Evolutionary conservation across 2,113 vertebrate genomes (phyloP).

Genomic region (Proteles cristata): DNA sequence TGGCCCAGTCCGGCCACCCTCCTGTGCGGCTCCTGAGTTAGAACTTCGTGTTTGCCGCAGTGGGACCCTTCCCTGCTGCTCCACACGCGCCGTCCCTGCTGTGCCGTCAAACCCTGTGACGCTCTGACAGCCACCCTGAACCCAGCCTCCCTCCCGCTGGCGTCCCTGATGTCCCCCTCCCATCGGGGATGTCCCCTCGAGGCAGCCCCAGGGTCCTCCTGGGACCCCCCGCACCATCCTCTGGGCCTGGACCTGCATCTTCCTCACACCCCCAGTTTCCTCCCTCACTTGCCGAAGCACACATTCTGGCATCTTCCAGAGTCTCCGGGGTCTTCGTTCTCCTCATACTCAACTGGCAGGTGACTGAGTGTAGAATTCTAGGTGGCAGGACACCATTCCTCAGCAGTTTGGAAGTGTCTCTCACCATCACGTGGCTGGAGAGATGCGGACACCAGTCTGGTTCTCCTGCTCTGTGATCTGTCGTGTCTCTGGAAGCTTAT

Average conservation of each 20-base stretch:
- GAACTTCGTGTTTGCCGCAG: no score
- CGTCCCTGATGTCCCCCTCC: background rate
- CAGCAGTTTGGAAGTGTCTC: background rate
- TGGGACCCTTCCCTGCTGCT: no score
- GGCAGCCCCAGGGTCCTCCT: background rate
- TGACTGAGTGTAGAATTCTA: no score
- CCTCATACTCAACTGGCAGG: rapidly evolving
- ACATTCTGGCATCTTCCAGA: background rate
- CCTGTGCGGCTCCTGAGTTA: no score
- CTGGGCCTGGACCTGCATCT: background rate
- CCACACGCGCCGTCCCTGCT: no score
- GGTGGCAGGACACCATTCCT: rapidly evolving
- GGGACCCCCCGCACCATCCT: background rate
- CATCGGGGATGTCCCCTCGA: rapidly evolving
- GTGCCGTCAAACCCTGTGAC: background rate
- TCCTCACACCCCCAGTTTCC: rapidly evolving
- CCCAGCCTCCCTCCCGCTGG: rapidly evolving
- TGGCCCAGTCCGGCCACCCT: no score
- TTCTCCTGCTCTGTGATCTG: background rate
- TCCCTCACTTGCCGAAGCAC: background rate
- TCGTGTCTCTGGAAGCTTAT: background rate
- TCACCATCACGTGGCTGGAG: rapidly evolving
- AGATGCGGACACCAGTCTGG: rapidly evolving
- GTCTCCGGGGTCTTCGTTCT: background rate
- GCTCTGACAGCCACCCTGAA: rapidly evolving